Evolutionary conservation across 1,140 invertebrate species (phyloP), one percentile per base, ranked within the genome.

Genomic region (Goniozus legneri): DNA sequence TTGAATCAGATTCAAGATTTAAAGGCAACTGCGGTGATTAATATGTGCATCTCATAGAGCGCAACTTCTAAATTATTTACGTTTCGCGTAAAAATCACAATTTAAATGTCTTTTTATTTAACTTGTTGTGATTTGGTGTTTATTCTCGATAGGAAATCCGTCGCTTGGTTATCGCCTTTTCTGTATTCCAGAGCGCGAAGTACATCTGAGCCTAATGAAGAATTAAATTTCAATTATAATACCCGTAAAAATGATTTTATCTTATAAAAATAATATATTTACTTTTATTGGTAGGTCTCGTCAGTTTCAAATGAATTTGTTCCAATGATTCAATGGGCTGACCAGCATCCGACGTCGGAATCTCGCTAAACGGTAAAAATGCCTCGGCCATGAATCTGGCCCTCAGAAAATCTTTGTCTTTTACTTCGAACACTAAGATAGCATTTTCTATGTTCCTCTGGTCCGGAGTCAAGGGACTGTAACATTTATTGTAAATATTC

Each of bases 311-410:
- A 58, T 90, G 85, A 54, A 89, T 81, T 74, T 95, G 91, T 48
- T 81, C 80, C 18, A 92, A 73, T 27, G 77, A 78, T 36, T 77
- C 69, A 13, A 89, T 78, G 18, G 60, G 56, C 8, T 59, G 58
- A n/a, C 83, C 77, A 19, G 78, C 70, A 8, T 78, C 73, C 0
- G 81, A 81, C 46, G 79, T 78, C 15, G 79, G 75, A 59, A 92
- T 80, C 58, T 89, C 85, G 32, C 77, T 80, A 62, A 93, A 88
- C 53, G 85, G 80, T 8, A 96, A 67, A 75, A 92, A 97, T 15
- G 89, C 89, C 76, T 98, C 95, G 6, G 92, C 93, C 54, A 96
- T 85, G 76, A 96, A 96, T 69, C 94, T 91, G 65, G 94, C 94
- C 59, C 88, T 84, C 60, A 88, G 80, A 64, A 96, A 85, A 71